Evolutionary conservation across 2,888 invertebrate genomes (phyloP), one percentile per base, ranked within the genome.

Genomic region (Parthenolecanium corni): DNA sequence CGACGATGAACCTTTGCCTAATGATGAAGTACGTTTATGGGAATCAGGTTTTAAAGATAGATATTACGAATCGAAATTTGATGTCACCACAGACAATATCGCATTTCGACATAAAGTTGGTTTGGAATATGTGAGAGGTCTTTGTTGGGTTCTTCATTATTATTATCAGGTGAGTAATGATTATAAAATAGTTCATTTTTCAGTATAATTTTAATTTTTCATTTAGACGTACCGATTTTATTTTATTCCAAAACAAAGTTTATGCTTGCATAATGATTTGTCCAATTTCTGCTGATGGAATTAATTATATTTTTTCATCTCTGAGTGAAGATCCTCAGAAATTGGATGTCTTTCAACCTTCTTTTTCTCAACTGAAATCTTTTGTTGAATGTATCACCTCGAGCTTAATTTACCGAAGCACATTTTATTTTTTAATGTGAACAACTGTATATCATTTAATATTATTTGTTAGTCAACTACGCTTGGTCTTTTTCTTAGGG

Each of bases 1-100:
- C 52, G 75, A 63, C 0, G 73, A 75, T 31, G 69, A 71, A 53
- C 73, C 73, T n/a, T 76, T 77, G 68, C 81, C 83, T 4, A 83
- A 86, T 68, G 93, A 94, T 73, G 89, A 92, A 76, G 92, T 95
- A 53, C 80, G 91, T 16, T 77, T 93, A 5, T 91, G 93, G 90
- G 96, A 98, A 76, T 88, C 88, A 69, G 98, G 98, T 1, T 98
- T 95, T 79, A 97, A 97, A 75, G 93, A 95, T 73, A 81, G 98
- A 40, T 98, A 98, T 76, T 97, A 97, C 73, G 90, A 92, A 76
- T 89, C 89, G 58, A 93, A 93, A 76, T 93, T 93, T 72, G 90
- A 90, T 71, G 88, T 91, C 12, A 75, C 78, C 4, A 67, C 80
- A 0, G 82, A 85, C 16, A 85, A 91, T 72, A 71, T 84, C 38